Conservation (phyloP, 1,140 invertebrate genomes). For the Homalodisca vitripennis region DNA sequence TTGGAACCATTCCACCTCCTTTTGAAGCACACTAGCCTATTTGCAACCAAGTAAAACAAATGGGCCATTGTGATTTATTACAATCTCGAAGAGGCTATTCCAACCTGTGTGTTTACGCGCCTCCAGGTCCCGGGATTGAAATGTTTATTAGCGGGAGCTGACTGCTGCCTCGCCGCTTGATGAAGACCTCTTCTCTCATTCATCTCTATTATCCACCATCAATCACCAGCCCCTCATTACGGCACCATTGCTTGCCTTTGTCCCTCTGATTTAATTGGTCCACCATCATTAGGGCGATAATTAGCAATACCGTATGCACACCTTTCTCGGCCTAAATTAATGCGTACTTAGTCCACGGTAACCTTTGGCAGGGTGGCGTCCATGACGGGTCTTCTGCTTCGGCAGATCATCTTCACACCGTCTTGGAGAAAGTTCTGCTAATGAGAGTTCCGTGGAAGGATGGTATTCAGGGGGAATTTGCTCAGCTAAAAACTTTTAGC, state of each 20-base stretch:
- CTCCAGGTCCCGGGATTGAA: not conserved
- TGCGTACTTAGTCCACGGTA: not conserved
- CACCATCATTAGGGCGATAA: constrained; percentile 12
- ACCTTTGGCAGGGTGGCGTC: not conserved
- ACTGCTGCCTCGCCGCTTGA: not conserved
- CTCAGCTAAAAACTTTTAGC: no score
- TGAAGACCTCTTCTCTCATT: constrained; percentile 11
- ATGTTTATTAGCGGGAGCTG: constrained; percentile 17
- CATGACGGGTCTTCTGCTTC: no score
- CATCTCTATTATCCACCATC: constrained; percentile 20
- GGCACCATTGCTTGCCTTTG: not conserved
- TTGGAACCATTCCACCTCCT: no score
- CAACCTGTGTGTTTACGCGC: not conserved
- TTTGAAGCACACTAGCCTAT: no score
- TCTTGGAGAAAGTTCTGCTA: no score
- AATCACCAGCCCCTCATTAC: constrained; percentile 7
- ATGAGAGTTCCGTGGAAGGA: no score
- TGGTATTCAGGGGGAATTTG: no score
- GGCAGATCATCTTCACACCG: no score
- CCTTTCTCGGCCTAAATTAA: not conserved
- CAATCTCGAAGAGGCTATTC: no score
- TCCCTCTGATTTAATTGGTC: constrained; percentile 16
- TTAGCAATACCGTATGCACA: not conserved
- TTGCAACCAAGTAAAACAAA: no score
- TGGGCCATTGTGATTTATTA: no score